Evolutionary conservation across 2,797 vertebrate genomes (phyloP).

Genomic region (Pseudochaenichthys georgianus): DNA sequence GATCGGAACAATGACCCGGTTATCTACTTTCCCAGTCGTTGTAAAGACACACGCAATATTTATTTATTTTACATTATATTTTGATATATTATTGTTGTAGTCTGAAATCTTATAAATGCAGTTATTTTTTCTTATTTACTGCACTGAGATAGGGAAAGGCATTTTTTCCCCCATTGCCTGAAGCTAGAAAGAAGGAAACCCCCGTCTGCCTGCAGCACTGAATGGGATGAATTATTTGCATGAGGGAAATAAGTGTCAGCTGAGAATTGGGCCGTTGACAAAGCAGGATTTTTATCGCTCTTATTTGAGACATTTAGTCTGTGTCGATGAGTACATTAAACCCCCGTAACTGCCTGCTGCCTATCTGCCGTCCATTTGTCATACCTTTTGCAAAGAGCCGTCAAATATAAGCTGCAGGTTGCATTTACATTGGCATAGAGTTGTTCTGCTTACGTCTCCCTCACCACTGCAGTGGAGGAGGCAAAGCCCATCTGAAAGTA

Average conservation of each 20-base stretch:
- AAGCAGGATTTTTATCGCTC: constrained; percentile 76
- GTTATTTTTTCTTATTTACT: constrained; percentile 10
- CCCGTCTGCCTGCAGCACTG: constrained; percentile 24
- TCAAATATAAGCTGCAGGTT: constrained; percentile 72
- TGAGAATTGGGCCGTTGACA: constrained; percentile 77
- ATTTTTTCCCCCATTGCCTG: not conserved
- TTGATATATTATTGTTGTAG: not conserved
- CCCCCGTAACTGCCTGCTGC: constrained; percentile 67
- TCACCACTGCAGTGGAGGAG: constrained; percentile 48
- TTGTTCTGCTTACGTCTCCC: constrained; percentile 31
- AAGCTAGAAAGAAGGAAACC: not conserved
- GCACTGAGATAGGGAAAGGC: constrained; percentile 7
- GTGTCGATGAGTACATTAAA: constrained; percentile 84
- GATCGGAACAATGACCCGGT: constrained; percentile 26
- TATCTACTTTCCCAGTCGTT: constrained; percentile 14
- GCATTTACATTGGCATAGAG: constrained; percentile 45
- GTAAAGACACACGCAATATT: not conserved
- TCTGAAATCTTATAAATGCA: not conserved
- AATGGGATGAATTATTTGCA: constrained; percentile 66
- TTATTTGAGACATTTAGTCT: constrained; percentile 79
- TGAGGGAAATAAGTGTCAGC: constrained; percentile 57
- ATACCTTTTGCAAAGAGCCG: constrained; percentile 54
- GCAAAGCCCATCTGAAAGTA: constrained; percentile 19
- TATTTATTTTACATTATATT: not conserved
- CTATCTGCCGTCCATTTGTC: constrained; percentile 66